phyloP scores from a whole-genome alignment of 2,888 invertebrate genomes.

The Chrysodeixis includens region DNA sequence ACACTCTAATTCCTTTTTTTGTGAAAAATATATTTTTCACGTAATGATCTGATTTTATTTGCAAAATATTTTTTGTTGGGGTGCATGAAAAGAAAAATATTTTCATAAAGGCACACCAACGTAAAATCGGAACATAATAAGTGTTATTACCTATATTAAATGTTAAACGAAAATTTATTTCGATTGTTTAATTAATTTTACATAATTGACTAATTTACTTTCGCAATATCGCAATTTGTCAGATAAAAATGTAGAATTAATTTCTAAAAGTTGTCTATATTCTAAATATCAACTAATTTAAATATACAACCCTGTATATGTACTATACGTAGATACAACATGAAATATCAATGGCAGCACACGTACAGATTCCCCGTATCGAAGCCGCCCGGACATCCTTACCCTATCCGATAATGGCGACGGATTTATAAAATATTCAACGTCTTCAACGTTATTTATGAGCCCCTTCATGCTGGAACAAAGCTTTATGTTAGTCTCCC shows the following conservation, averaged over 20 bases:
- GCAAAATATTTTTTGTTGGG: not conserved
- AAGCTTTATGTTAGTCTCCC: conserved; percentile 66
- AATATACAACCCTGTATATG: not conserved
- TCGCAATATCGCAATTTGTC: too few relatives aligned
- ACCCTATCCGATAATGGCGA: conserved; percentile 81
- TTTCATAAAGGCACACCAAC: too few relatives aligned
- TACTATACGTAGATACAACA: conserved; percentile 29
- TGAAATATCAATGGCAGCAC: conserved; percentile 50
- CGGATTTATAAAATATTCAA: conserved; percentile 83
- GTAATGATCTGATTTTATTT: conserved; percentile 1
- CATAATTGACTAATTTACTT: too few relatives aligned
- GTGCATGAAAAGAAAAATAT: not conserved
- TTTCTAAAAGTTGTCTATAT: too few relatives aligned
- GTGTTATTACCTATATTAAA: too few relatives aligned
- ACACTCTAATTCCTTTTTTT: not conserved
- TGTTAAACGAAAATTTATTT: too few relatives aligned
- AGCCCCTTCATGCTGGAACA: conserved; percentile 73
- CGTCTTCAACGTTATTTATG: conserved; percentile 80
- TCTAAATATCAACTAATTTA: too few relatives aligned
- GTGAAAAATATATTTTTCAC: not conserved
- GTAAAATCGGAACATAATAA: too few relatives aligned
- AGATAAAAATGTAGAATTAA: too few relatives aligned
- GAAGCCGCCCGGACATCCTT: conserved; percentile 75
- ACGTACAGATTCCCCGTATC: conserved; percentile 72
- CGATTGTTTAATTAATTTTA: too few relatives aligned